Evolutionary conservation across 2,797 vertebrate genomes (phyloP).

Genomic region (Ataeniobius toweri): DNA sequence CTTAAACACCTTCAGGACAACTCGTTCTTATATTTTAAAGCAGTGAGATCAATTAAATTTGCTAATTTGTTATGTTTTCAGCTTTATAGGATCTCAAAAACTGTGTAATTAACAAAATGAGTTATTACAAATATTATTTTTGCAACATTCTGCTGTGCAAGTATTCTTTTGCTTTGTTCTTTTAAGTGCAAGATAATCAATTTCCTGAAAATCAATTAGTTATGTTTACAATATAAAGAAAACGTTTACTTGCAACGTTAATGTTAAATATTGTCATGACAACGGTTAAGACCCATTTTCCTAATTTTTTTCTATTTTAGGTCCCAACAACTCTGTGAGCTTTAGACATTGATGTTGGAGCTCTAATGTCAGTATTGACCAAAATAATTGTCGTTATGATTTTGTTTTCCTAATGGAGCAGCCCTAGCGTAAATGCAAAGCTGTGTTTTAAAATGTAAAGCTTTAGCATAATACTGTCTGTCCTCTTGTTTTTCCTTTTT

Average conservation of each 20-base stretch:
- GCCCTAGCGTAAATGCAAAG: constrained; percentile 37
- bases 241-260: neutral
- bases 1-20: constrained; percentile 38
- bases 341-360: no score
- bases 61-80: neutral
- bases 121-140: neutral
- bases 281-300: neutral
- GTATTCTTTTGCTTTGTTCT: neutral
- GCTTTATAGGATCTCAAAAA: neutral
- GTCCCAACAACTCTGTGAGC: no score
- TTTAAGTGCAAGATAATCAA: no score
- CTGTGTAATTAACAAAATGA: neutral
- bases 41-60: neutral
- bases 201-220: neutral
- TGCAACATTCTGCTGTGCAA: neutral
- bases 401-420: no score
- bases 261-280: neutral
- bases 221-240: neutral
- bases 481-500: constrained; percentile 56
- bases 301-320: neutral
- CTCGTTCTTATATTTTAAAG: neutral
- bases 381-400: no score
- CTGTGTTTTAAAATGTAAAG: constrained; percentile 41
- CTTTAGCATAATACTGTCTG: constrained; percentile 31
- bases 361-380: no score